phyloP scores from a whole-genome alignment of 2,797 vertebrate species.

The Coendou prehensilis region DNA sequence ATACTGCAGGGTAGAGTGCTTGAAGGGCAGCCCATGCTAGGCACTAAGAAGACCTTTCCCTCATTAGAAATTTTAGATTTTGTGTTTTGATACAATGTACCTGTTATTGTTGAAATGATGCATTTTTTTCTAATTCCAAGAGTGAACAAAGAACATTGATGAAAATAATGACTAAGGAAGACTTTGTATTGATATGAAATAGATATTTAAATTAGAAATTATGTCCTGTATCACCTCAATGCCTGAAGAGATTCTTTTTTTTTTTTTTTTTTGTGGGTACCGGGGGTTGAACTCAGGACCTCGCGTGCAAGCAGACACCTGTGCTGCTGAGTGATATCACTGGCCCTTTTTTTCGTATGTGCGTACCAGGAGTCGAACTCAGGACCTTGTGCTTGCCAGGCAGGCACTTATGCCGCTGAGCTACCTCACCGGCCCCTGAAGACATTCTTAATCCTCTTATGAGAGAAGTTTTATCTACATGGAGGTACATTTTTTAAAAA shows the following conservation, averaged over 20 bases:
- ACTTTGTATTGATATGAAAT: background rate
- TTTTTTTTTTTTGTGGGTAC: no score
- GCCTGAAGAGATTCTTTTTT: background rate
- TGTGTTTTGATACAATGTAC: background rate
- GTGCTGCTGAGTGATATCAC: no score
- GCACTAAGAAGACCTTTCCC: background rate
- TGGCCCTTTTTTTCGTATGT: no score
- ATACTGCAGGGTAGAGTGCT: background rate
- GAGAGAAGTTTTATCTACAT: background rate
- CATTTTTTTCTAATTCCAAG: background rate
- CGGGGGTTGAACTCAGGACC: no score
- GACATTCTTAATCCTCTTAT: slow-evolving; percentile 15
- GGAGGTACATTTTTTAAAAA: background rate
- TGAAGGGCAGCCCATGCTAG: background rate
- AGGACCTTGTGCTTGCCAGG: no score
- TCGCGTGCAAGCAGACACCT: no score
- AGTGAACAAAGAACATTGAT: slow-evolving; percentile 7
- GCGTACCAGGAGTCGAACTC: no score
- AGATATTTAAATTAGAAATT: slow-evolving; percentile 36
- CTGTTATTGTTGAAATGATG: background rate
- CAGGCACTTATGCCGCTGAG: no score
- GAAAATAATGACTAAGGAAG: slow-evolving; percentile 13
- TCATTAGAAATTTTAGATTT: slow-evolving; percentile 33
- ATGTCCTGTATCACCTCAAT: background rate
- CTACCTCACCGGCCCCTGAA: background rate